phyloP scores from a whole-genome alignment of 2,113 vertebrate species.

The Stigmatopora argus region DNA sequence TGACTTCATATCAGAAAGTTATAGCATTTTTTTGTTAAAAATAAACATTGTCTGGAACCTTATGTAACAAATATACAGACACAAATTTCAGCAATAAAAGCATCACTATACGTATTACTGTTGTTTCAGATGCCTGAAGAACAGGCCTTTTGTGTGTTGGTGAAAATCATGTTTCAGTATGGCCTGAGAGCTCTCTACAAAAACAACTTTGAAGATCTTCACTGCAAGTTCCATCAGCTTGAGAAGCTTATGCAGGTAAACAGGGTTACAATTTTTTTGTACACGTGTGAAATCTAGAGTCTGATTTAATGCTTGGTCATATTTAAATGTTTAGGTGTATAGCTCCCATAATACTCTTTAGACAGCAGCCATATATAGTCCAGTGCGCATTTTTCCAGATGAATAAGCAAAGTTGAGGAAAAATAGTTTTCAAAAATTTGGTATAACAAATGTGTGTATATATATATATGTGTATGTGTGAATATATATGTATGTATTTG shows the following conservation, averaged over 20 bases:
- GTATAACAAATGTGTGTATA: too few relatives aligned
- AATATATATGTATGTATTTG: too few relatives aligned
- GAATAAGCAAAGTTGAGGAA: too few relatives aligned
- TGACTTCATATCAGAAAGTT: neutral
- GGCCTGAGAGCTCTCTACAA: slow-evolving; percentile 89
- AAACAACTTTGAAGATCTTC: slow-evolving; percentile 98
- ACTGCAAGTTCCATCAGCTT: slow-evolving; percentile 97
- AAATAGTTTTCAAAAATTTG: too few relatives aligned
- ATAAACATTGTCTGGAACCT: neutral
- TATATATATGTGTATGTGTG: too few relatives aligned
- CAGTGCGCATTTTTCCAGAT: too few relatives aligned
- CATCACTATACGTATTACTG: neutral
- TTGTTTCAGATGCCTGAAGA: slow-evolving; percentile 93
- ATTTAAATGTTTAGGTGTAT: neutral
- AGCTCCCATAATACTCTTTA: neutral
- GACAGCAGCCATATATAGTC: too few relatives aligned
- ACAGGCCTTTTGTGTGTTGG: slow-evolving; percentile 94
- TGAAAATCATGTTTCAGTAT: slow-evolving; percentile 96
- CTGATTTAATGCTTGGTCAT: neutral
- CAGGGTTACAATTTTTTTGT: slow-evolving; percentile 9
- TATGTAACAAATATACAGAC: neutral
- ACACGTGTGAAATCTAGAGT: neutral
- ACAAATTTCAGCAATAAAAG: neutral
- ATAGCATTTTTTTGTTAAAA: neutral
- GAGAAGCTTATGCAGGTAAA: slow-evolving; percentile 90